Conservation (phyloP, 2,888 invertebrate genomes). For the Rhimphoctona megacephalus region DNA sequence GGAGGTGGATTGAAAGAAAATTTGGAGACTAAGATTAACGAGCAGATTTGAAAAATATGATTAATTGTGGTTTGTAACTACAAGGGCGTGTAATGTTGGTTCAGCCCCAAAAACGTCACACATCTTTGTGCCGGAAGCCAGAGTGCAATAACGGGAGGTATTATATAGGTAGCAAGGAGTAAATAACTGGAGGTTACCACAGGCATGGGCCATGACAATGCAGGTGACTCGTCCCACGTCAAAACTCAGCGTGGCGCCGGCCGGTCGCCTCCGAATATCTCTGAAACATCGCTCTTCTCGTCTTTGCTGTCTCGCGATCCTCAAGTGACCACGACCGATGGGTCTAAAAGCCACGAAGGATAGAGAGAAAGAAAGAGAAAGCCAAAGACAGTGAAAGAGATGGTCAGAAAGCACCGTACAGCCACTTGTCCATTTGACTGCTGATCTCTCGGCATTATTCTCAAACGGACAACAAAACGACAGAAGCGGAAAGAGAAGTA, state of each 20-base stretch:
- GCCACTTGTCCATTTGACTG: conserved; percentile 64
- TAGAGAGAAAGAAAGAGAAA: conserved; percentile 53
- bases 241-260: conserved; percentile 84
- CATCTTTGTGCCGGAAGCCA: conserved; percentile 62
- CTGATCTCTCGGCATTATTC: conserved; percentile 61
- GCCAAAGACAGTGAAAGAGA: conserved; percentile 56
- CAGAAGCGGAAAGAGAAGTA: conserved; percentile 54
- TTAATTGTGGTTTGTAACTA: conserved; percentile 19
- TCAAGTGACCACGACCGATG: conserved; percentile 60
- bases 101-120: conserved; percentile 61
- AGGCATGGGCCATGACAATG: conserved; percentile 83
- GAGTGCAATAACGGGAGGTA: conserved; percentile 43
- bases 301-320: conserved; percentile 60
- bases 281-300: conserved; percentile 63
- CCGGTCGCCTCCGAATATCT: conserved; percentile 63
- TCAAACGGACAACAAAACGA: conserved; percentile 55
- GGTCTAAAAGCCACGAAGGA: conserved; percentile 40
- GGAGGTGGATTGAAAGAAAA: neutral
- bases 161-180: conserved; percentile 48
- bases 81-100: conserved; percentile 49
- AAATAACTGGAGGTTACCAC: conserved; percentile 62
- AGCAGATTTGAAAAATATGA: neutral
- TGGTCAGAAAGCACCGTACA: conserved; percentile 63
- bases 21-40: neutral
- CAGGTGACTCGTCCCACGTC: conserved; percentile 85